phyloP scores from a whole-genome alignment of 2,113 vertebrate genomes.

The Erinaceus europaeus region DNA sequence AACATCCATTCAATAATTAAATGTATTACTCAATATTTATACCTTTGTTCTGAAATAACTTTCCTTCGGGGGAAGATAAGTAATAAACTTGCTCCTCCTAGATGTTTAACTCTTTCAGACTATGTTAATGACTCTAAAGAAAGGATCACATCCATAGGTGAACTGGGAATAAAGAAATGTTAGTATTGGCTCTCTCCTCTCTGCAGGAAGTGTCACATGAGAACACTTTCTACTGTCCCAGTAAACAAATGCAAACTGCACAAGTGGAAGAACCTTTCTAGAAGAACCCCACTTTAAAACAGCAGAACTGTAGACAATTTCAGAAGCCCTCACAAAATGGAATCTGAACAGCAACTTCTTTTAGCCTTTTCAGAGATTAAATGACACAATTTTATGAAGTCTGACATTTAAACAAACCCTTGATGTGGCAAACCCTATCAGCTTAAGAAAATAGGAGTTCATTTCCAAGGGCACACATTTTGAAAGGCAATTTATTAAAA shows the following conservation, averaged over 20 bases:
- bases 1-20: background rate
- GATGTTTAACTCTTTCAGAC: background rate
- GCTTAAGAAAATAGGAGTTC: slow-evolving; percentile 26
- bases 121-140: background rate
- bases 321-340: background rate
- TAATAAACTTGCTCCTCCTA: background rate
- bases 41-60: slow-evolving; percentile 21
- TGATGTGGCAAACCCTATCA: background rate
- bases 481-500: background rate
- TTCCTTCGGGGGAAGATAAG: background rate
- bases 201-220: background rate
- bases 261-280: background rate
- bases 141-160: background rate
- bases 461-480: background rate
- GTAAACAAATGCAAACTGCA: background rate
- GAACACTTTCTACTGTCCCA: background rate
- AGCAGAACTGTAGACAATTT: background rate
- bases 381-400: background rate
- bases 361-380: background rate
- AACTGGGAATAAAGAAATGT: background rate
- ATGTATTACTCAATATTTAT: background rate
- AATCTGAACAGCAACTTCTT: background rate
- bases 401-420: background rate
- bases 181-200: background rate
- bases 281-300: background rate